Percentiles rank a stretch among this genome's conserved stretches.
Evolutionary conservation across 2,797 vertebrate species (phyloP).

Genomic region (Ibycter americanus): DNA sequence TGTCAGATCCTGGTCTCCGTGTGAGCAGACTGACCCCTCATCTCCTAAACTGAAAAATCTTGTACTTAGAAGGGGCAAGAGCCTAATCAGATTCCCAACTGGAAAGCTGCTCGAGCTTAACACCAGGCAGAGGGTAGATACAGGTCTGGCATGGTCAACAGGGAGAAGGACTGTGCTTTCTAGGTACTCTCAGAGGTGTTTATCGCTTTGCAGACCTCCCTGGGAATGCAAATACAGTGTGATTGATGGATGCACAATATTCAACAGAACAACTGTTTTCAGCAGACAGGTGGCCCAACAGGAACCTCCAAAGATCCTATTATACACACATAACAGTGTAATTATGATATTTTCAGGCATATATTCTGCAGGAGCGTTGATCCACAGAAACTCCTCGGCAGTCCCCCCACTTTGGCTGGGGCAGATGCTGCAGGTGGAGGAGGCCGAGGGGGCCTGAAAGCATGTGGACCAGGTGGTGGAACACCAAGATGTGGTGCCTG

Average conservation of each 20-base stretch:
- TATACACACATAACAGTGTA: not conserved
- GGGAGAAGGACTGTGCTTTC: not conserved
- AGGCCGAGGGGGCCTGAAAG: not conserved
- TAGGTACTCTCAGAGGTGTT: not conserved
- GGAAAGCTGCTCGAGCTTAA: not conserved
- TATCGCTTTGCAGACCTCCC: not conserved
- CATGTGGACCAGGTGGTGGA: fast-evolving
- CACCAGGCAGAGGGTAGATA: not conserved
- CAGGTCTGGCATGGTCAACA: not conserved
- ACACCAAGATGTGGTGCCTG: no score
- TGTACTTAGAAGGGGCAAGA: not conserved
- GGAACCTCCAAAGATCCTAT: not conserved
- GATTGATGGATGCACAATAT: not conserved
- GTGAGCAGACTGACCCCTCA: not conserved
- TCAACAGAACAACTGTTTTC: not conserved
- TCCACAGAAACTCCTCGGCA: not conserved
- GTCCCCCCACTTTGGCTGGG: not conserved
- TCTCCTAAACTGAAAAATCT: not conserved
- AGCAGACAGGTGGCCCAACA: not conserved
- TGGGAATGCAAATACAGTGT: not conserved
- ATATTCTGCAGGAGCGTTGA: not conserved
- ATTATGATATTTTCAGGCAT: not conserved
- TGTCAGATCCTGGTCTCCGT: not conserved
- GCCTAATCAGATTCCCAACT: not conserved
- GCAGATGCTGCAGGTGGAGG: not conserved